Evolutionary conservation across 2,888 invertebrate species (phyloP), one percentile per base, ranked within the genome.

Genomic region (Thereva unica): DNA sequence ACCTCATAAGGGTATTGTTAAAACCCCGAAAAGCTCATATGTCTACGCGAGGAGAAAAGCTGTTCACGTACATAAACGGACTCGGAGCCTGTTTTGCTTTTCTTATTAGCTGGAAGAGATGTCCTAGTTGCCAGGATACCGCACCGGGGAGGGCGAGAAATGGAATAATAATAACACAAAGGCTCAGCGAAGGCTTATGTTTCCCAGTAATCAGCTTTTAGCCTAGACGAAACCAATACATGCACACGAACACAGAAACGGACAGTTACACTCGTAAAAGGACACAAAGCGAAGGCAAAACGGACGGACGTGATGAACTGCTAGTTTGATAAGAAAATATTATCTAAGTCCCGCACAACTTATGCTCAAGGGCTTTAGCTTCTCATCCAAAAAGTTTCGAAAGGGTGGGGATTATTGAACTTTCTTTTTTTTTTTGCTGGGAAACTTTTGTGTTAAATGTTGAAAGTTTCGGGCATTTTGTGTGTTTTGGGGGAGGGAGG

Each of bases 181-280:
- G 40, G 40, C 40, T 37, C 53, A 53, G 38, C 37, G 10, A 40
- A 40, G 38, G 53, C 53, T 53, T 53, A 53, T 53, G 53, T 53
- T 53, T 53, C 38, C 40, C 23, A 12, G 53, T 53, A 53, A 53
- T 53, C 53, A 53, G 53, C 53, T 53, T 53, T 53, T 23, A 23
- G 23, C 53, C 53, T 53, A n/a, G 52, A n/a, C 37, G 38, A 10
- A 40, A 53, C 23, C 23, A 23, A 23, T 23, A 23, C 23, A 23
- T 23, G 23, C 23, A 23, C 23, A 23, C 23, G 23, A 23, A 23
- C 23, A 23, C 2, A 23, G 23, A 23, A 23, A 23, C 23, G 23
- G 23, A 23, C 23, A 23, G 23, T 23, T 23, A 23, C 23, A 23
- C 23, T 23, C 23, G 53, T 53, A 40, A 37, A 40, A 38, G 53